Base-by-base conservation (phyloP, 2,797 vertebrate species). In the Melanotaenia parkinsoni region DNA sequence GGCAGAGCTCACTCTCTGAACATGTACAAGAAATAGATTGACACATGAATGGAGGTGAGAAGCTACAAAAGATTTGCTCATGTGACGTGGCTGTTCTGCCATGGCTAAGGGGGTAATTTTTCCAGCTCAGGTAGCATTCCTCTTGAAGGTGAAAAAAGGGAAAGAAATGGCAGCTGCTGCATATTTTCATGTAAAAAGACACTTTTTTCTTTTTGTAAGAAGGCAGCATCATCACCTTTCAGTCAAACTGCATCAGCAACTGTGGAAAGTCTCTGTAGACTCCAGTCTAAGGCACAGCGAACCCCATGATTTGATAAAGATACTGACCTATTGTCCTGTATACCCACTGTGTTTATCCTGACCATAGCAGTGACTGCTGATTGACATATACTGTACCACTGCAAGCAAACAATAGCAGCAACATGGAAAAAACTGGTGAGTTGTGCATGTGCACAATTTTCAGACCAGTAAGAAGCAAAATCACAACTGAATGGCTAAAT, bases 1-100 rank as follows among this genome's bases (percentile, higher is more conserved):
- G 76, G 81, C 74, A 67, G 50, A 51, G 63, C 83, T 86, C 67
- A 47, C 71, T 87, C 79, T 72, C 68, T 63, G 60, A 54, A 72
- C 76, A 85, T 77, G 73, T 60, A 63, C 63, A 60, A 71, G 73
- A 84, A 86, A 82, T 58, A 67, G 61, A 79, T 32, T 58, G 67
- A 65, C 74, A 62, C 4, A 33, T 58, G 80, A 38, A 65, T 72
- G 51, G 51, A 79, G 72, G 74, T 77, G 70, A 71, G 70, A 80
- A 76, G 54, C 57, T 24, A 59, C 30, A 54, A 68, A 67, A 70
- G 35, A 61, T 58, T 72, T 51, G 14, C 30, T 63, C 66, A 58
- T 66, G 53, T 47, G 50, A 24, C 26, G 11, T n/a, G 58, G 24
- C 50, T 63, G 66, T 51, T 51, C 70, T 37, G 3, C 68, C 63